These are phyloP conservation scores for Semotilus atromaculatus DNA, from an alignment of 2,797 vertebrate genomes.

Conservation along the genomic window DNA sequence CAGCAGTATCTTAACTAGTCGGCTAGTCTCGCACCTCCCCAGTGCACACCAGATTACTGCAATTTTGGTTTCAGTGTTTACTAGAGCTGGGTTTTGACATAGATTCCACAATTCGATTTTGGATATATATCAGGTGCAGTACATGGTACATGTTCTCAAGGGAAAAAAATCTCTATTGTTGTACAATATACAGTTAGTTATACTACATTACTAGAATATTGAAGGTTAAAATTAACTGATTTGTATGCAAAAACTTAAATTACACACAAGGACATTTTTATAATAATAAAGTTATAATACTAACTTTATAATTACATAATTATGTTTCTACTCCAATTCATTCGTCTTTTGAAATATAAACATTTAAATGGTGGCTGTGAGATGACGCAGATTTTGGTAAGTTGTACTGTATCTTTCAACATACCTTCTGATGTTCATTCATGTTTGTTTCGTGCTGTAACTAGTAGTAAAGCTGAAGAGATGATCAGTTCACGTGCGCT, in stretches of 20 bases:
- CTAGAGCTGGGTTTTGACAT: background rate
- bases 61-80: background rate
- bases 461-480: background rate
- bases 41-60: background rate
- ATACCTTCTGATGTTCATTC: conserved; percentile 2
- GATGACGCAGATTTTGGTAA: background rate
- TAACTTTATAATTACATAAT: background rate
- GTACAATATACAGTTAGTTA: background rate
- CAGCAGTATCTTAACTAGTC: too few relatives aligned
- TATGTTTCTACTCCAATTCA: background rate
- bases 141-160: background rate
- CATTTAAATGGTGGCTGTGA: background rate
- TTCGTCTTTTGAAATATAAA: background rate
- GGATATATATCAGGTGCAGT: background rate
- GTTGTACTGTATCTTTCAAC: background rate
- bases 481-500: background rate
- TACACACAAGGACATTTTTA: too few relatives aligned
- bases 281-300: background rate
- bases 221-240: too few relatives aligned
- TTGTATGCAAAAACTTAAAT: too few relatives aligned
- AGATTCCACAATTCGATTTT: background rate
- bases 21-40: background rate
- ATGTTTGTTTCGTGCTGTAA: conserved; percentile 2
- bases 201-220: background rate
- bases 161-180: background rate